Evolutionary conservation across 2,888 invertebrate genomes (phyloP).

Genomic region (Megaustenia siamemsis): DNA sequence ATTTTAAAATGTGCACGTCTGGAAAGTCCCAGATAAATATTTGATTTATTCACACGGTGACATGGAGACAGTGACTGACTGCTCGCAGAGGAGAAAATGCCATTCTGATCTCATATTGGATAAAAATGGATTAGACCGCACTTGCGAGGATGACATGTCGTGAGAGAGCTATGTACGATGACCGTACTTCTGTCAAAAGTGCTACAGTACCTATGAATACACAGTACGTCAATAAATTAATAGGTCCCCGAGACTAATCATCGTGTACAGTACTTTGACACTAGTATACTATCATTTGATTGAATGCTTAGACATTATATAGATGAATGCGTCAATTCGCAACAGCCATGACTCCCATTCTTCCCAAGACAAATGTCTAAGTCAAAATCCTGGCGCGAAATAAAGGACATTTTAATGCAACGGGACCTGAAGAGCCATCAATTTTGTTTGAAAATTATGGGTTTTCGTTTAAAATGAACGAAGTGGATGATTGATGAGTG

Average conservation of each 20-base stretch:
- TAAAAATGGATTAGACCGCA: background rate
- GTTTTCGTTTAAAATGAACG: background rate
- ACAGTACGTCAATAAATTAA: background rate
- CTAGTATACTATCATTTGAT: background rate
- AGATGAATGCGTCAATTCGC: background rate
- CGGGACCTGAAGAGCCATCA: background rate
- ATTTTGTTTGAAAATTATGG: background rate
- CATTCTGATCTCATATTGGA: background rate
- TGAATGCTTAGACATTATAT: background rate
- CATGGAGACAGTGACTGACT: background rate
- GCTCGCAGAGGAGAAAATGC: background rate
- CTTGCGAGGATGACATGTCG: background rate
- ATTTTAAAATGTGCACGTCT: background rate
- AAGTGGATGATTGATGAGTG: background rate
- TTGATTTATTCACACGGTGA: conserved; percentile 11
- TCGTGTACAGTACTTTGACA: background rate
- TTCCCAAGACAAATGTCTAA: background rate
- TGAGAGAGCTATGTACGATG: background rate
- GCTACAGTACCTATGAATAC: background rate
- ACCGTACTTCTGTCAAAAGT: background rate
- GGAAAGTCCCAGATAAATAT: background rate
- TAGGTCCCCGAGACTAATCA: background rate
- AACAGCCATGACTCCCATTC: background rate
- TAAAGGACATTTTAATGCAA: background rate
- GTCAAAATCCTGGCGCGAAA: background rate